These are phyloP conservation scores for Parambassis ranga DNA, from an alignment of 2,797 vertebrate species.

Conservation along the genomic window DNA sequence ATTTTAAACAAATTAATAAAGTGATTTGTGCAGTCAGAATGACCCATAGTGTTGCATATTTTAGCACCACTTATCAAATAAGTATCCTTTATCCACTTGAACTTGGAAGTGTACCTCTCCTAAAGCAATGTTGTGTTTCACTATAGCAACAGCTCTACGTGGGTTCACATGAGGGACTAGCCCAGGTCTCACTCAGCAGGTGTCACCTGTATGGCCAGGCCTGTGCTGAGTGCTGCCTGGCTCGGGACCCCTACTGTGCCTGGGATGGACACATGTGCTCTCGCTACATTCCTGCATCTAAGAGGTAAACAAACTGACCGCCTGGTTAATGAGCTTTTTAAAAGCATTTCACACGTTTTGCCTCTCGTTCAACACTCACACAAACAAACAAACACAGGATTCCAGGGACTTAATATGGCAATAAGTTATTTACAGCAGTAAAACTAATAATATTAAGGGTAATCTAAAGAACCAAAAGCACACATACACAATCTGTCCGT, in stretches of 20 bases:
- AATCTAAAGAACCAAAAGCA: not conserved
- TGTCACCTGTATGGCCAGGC: constrained; percentile 95
- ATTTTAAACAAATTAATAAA: not conserved
- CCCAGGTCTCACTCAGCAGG: constrained; percentile 94
- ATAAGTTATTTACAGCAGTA: not conserved
- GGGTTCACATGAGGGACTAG: constrained; percentile 89
- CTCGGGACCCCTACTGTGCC: constrained; percentile 97
- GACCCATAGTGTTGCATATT: too few species aligned
- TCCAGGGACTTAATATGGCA: too few species aligned
- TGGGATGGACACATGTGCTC: constrained; percentile 96
- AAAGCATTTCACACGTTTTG: too few species aligned
- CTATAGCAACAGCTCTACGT: constrained; percentile 95
- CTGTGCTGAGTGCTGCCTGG: constrained; percentile 96
- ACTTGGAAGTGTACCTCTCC: not conserved
- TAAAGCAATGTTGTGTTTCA: constrained; percentile 50
- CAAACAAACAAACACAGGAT: too few species aligned
- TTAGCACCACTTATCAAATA: not conserved
- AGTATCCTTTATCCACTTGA: not conserved
- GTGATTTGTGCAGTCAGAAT: too few species aligned
- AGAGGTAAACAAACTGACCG: constrained; percentile 82
- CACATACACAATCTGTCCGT: too few species aligned
- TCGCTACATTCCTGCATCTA: constrained; percentile 91
- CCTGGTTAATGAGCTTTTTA: too few species aligned
- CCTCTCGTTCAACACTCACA: too few species aligned
- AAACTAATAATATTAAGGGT: not conserved